Evolutionary conservation across 1,140 invertebrate genomes (phyloP).

Genomic region (Phymorhynchus buccinoides): DNA sequence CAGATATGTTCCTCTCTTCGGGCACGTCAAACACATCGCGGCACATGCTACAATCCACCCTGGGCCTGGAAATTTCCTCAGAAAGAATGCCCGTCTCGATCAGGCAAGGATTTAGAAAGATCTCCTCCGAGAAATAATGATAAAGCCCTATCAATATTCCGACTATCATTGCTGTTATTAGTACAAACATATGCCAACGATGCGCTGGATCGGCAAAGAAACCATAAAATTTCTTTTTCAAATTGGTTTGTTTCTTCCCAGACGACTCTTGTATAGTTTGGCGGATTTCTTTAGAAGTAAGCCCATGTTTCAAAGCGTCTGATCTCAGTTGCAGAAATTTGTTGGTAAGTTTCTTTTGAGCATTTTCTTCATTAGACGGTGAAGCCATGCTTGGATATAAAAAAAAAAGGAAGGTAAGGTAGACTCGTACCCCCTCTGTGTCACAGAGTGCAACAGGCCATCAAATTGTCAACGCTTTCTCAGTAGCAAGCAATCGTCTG

Average conservation of each 20-base stretch:
- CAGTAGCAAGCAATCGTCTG: background rate
- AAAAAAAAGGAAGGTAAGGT: background rate
- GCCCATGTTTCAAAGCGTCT: conserved; percentile 35
- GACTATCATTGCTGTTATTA: background rate
- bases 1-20: conserved; percentile 76
- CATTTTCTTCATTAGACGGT: background rate
- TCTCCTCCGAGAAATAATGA: conserved; percentile 26
- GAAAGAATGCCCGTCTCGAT: conserved; percentile 87
- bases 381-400: background rate
- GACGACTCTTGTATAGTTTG: background rate
- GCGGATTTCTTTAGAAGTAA: conserved; percentile 28
- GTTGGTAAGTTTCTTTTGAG: conserved; percentile 34
- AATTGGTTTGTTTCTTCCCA: background rate
- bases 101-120: conserved; percentile 78
- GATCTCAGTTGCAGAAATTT: conserved; percentile 38
- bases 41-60: conserved; percentile 87
- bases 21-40: conserved; percentile 72
- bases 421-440: background rate
- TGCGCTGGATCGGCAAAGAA: background rate
- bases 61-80: conserved; percentile 87
- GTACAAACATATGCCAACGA: conserved; percentile 15
- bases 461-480: background rate
- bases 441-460: too few relatives aligned
- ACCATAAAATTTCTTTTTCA: background rate
- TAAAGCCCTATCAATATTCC: conserved; percentile 7